Percentiles rank a stretch among this genome's conserved stretches.
Conservation (phyloP, 2,113 vertebrate species). For the Ptychochromis oligacanthus region DNA sequence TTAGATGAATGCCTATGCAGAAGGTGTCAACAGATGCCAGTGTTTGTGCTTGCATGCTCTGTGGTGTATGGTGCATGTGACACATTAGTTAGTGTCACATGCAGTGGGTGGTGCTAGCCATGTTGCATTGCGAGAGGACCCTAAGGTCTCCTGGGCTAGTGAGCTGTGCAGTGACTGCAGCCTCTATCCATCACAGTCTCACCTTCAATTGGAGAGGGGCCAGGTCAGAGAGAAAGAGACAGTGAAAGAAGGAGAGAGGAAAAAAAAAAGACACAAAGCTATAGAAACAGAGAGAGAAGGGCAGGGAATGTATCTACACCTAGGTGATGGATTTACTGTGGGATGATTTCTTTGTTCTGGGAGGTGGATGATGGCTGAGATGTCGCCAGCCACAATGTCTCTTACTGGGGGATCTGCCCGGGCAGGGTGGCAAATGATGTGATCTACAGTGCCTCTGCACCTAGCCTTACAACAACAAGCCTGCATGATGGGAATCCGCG, state of each 20-base stretch:
- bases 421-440: conserved; percentile 60
- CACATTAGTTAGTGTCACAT: conserved; percentile 35
- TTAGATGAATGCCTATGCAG: conserved; percentile 16
- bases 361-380: conserved; percentile 60
- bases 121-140: conserved; percentile 33
- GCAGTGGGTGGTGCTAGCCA: conserved; percentile 42
- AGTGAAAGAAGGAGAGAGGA: neutral
- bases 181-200: conserved; percentile 73
- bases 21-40: conserved; percentile 49
- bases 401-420: conserved; percentile 28
- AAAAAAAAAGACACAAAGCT: conserved; percentile 45
- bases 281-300: conserved; percentile 27
- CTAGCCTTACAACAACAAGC: conserved; percentile 37
- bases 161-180: conserved; percentile 48
- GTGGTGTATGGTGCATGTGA: conserved; percentile 16
- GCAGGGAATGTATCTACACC: conserved; percentile 58
- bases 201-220: conserved; percentile 51
- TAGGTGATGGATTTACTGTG: conserved; percentile 74
- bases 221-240: conserved; percentile 48
- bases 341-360: conserved; percentile 67
- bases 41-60: conserved; percentile 29
- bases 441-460: conserved; percentile 46
- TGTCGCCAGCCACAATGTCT: conserved; percentile 29
- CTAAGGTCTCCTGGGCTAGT: conserved; percentile 41
- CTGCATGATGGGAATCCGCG: conserved; percentile 29